Base-by-base conservation (phyloP, 2,113 vertebrate genomes). In the Mesitornis unicolor region DNA sequence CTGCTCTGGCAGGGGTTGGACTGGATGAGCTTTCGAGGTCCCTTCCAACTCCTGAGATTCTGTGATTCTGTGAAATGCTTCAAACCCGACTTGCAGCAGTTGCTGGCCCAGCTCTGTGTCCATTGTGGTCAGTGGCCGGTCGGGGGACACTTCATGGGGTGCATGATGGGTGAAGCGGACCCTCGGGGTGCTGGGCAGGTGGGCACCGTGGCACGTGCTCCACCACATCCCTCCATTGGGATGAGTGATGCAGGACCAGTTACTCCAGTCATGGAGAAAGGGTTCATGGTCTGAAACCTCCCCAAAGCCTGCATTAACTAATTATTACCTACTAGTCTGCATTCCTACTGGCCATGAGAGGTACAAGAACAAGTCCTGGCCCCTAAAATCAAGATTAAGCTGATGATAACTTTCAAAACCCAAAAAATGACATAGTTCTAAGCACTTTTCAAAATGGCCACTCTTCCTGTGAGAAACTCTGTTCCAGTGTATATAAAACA, bases 401-500 rank as follows among this genome's bases (percentile, higher is more conserved):
- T 16, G 17, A 53, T 16, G 17, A 53, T 21, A 86, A 63, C 1
- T 1, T 70, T 67, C 13, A 18, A 40, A 74, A 87, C 38, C 47
- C 87, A 91, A 96, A 94, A 60, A 57, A 40, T 4, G 13, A 45
- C 29, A 68, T 73, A 6, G 6, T 61, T 45, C 53, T 74, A 38
- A 86, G 74, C 65, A 16, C 78, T 86, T 84, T 43, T 69, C 89
- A 89, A 96, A 95, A 97, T 93, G 77, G 83, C 91, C 78, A 81
- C 90, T 10, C 25, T 60, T 43, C 8, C 81, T 92, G 78, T 93
- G 87, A 96, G 89, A 96, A 92, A 79, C 84, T 95, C 88, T 68
- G 36, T 93, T 95, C 84, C 95, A 90, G 83, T 97, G 93, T 98
- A 83, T 93, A 96, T 96, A 96, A 90, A 98, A 97, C 94, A 95